Base-by-base conservation (phyloP, 2,888 invertebrate genomes). In the Lasioglossum pauxillum region DNA sequence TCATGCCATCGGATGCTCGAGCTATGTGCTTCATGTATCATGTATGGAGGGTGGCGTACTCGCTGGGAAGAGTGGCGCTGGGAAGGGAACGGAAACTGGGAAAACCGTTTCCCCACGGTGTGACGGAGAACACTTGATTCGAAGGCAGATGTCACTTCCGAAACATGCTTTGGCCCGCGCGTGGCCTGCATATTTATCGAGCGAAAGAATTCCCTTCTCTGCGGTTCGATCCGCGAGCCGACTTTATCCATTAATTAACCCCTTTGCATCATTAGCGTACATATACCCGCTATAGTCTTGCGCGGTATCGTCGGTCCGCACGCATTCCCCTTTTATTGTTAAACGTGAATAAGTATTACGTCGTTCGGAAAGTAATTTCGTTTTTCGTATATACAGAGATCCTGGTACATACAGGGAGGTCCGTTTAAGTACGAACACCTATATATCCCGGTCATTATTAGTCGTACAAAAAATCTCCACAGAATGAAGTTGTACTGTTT, bases 11-110 rank as follows among this genome's bases (percentile, higher is more conserved):
- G 91, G 92, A 93, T 92, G 91, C 88, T 88, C 85, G 88, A 85
- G 90, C 90, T 91, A 86, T 89, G 88, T 84, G 90, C 91, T 92
- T 91, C 93, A 89, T 93, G 93, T 93, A 93, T 93, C 93, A 93
- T 93, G 93, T 93, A 93, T 91, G 79, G 82, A 69, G 78, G 72
- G 78, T 60, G 74, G 80, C 80, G 74, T 57, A 74, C 73, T 75
- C 79, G 73, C 73, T 67, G 82, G 74, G 89, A 75, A 79, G 82
- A 83, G 85, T 44, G 74, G 16, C 78, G 75, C 35, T 71, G 89
- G 89, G 80, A 89, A 88, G 88, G 89, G 90, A 90, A 88, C 89
- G 86, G 90, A 89, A 92, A 90, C 83, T 75, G 87, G 85, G 88
- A 85, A 80, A 85, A 89, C 85, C 88, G 88, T 82, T 91, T 90